phyloP scores from a whole-genome alignment of 2,888 invertebrate genomes.

The Fragum fragum region DNA sequence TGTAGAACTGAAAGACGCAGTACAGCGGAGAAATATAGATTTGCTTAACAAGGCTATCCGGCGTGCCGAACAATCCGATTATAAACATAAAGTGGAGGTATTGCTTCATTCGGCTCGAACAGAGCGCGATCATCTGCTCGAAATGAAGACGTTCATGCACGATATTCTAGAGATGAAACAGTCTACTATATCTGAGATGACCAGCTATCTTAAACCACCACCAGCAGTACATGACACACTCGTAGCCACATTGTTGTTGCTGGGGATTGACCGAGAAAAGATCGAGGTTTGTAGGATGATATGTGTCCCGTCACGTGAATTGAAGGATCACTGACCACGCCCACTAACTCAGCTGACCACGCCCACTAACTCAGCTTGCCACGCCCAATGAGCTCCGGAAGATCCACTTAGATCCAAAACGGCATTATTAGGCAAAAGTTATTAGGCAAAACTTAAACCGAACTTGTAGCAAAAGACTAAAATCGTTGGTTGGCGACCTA shows the following conservation, averaged over 20 bases:
- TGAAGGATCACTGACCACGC: no score
- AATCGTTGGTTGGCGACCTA: no score
- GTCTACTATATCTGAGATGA: constrained; percentile 56
- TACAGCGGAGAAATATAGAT: constrained; percentile 53
- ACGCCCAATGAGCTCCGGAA: no score
- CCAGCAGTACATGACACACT: constrained; percentile 52
- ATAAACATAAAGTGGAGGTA: constrained; percentile 34
- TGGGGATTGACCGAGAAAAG: constrained; percentile 41
- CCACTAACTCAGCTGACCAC: no score
- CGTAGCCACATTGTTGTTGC: constrained; percentile 52
- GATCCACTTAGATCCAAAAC: no score
- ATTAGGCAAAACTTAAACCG: no score
- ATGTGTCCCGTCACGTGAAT: no score
- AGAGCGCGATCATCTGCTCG: constrained; percentile 40
- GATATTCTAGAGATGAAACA: constrained; percentile 61
- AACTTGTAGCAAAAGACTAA: no score
- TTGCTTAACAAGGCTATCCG: constrained; percentile 48
- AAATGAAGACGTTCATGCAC: constrained; percentile 45
- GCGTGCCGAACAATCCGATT: constrained; percentile 46
- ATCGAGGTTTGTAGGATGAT: constrained; percentile 48
- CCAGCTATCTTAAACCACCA: constrained; percentile 41
- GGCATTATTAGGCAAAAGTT: no score
- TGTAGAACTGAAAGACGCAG: constrained; percentile 60
- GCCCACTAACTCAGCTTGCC: no score
- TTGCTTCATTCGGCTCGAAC: constrained; percentile 29